A percentile compares a stretch with the other conserved stretches of the same genome.
phyloP scores from a whole-genome alignment of 1,140 invertebrate species.

The Vanessa atalanta region DNA sequence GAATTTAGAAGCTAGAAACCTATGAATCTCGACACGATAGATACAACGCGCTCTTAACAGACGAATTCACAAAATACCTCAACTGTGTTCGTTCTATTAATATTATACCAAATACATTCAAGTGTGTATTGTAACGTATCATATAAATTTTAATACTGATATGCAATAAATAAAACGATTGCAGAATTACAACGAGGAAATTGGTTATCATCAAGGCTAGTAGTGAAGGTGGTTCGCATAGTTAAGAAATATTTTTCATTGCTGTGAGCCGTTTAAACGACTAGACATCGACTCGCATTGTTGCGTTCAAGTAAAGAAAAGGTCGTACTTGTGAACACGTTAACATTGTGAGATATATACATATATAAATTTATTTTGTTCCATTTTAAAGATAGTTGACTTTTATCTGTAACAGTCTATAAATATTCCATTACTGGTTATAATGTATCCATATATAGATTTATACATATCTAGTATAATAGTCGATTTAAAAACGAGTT shows the following conservation, averaged over 20 bases:
- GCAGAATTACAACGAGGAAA: constrained; percentile 66
- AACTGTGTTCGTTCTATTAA: too few species aligned
- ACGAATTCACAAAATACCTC: too few species aligned
- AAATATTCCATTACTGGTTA: neutral
- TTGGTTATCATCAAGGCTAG: constrained; percentile 59
- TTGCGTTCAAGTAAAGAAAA: constrained; percentile 23
- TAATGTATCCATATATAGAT: too few species aligned
- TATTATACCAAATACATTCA: neutral
- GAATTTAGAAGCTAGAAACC: too few species aligned
- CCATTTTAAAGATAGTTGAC: neutral
- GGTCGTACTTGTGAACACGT: neutral
- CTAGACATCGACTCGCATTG: constrained; percentile 22
- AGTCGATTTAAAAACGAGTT: too few species aligned
- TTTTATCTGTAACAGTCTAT: neutral
- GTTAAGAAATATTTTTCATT: constrained; percentile 66
- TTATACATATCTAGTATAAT: too few species aligned
- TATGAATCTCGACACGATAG: too few species aligned
- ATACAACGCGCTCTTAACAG: too few species aligned
- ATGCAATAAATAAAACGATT: constrained; percentile 39
- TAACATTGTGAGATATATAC: constrained; percentile 2
- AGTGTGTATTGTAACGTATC: neutral
- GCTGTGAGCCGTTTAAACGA: constrained; percentile 47
- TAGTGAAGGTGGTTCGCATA: constrained; percentile 66
- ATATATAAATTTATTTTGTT: neutral
- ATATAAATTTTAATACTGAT: constrained; percentile 11